Percentiles rank a stretch among this genome's conserved stretches.
Conservation (phyloP, 2,113 vertebrate species). For the Sardina pilchardus region DNA sequence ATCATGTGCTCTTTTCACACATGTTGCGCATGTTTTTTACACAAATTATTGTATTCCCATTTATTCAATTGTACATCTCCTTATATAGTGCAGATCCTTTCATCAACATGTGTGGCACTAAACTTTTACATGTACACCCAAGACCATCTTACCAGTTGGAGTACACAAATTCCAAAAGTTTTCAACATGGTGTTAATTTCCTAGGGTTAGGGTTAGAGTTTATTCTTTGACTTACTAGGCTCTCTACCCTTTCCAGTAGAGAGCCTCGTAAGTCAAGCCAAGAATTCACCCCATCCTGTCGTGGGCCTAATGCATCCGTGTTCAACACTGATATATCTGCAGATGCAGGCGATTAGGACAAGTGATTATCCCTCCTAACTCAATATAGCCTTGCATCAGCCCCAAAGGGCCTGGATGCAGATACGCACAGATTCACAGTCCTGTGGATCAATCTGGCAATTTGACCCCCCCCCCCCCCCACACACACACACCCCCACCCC, state of each 20-base stretch:
- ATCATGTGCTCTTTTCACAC: background rate
- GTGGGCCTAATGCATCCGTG: background rate
- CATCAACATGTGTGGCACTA: background rate
- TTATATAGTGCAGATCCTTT: background rate
- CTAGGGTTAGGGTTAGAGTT: background rate
- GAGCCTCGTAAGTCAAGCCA: background rate
- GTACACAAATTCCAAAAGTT: background rate
- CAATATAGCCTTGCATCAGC: conserved; percentile 10
- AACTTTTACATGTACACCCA: background rate
- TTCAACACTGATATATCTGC: conserved; percentile 2
- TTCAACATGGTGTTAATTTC: background rate
- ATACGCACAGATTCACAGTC: background rate
- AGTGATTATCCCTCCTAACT: conserved; percentile 8
- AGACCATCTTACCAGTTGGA: background rate
- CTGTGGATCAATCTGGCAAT: background rate
- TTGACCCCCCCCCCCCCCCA: background rate
- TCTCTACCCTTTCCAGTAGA: background rate
- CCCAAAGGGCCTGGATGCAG: background rate
- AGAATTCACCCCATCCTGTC: background rate
- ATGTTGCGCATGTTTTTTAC: background rate
- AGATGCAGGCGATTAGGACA: conserved; percentile 3
- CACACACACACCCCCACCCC: background rate
- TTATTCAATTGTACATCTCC: background rate
- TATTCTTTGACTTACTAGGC: too few species aligned
- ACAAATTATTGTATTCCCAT: background rate